Conservation (phyloP, 2,797 vertebrate species). For the Sphaeramia orbicularis region DNA sequence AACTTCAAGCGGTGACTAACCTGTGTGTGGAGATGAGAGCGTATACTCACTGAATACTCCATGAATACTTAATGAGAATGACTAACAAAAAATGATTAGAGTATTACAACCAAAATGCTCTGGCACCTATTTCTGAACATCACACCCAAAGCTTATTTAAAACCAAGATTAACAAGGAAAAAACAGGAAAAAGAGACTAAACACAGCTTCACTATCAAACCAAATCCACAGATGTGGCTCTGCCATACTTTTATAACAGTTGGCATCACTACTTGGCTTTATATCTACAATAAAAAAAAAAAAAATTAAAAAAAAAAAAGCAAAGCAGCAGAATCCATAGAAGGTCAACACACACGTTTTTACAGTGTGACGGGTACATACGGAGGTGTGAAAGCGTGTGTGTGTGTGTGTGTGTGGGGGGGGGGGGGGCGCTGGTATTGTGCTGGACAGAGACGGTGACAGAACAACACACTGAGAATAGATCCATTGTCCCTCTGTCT, state of each 20-base stretch:
- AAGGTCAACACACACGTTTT: conserved; percentile 9
- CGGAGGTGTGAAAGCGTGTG: conserved; percentile 38
- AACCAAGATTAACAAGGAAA: too few relatives aligned
- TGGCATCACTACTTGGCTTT: neutral
- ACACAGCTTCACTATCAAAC: neutral
- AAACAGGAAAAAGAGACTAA: too few relatives aligned
- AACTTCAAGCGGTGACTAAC: too few relatives aligned
- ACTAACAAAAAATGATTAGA: too few relatives aligned
- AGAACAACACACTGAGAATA: conserved; percentile 69
- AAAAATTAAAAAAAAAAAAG: too few relatives aligned
- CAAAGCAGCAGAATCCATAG: neutral
- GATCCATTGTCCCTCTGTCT: conserved; percentile 71
- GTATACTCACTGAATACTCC: too few relatives aligned
- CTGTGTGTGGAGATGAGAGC: too few relatives aligned
- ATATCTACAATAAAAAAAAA: conserved; percentile 7
- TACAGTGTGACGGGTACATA: conserved; percentile 49
- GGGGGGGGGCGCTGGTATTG: conserved; percentile 37
- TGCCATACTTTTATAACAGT: neutral
- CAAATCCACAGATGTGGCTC: neutral
- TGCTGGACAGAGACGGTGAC: conserved; percentile 70
- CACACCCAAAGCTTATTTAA: neutral
- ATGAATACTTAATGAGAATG: too few relatives aligned
- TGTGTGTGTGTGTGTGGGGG: conserved; percentile 26
- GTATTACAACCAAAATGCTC: too few relatives aligned
- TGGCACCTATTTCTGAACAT: too few relatives aligned